Percentiles rank a stretch among this genome's conserved stretches.
These are phyloP conservation scores for Smittia sp. DNA, from an alignment of 2,888 invertebrate species.

Conservation along the genomic window DNA sequence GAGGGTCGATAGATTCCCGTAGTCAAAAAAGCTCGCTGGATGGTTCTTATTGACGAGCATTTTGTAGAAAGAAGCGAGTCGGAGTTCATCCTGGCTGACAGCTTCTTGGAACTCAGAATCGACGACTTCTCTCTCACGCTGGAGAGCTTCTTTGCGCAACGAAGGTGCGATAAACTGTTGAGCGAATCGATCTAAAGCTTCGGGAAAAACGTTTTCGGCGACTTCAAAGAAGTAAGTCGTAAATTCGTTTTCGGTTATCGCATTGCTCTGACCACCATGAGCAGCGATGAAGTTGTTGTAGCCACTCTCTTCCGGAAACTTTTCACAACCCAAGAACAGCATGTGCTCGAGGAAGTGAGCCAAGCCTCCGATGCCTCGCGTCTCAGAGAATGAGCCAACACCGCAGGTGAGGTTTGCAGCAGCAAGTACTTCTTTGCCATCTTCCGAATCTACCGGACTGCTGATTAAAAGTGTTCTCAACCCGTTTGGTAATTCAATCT, in stretches of 20 bases:
- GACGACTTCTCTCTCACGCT: constrained; percentile 80
- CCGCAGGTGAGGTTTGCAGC: constrained; percentile 74
- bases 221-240: constrained; percentile 89
- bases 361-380: constrained; percentile 70
- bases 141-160: constrained; percentile 80
- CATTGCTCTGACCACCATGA: constrained; percentile 83
- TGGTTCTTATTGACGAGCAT: constrained; percentile 53
- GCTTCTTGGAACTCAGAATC: constrained; percentile 4
- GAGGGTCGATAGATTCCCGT: constrained; percentile 78
- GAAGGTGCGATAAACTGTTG: constrained; percentile 85
- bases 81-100: not conserved
- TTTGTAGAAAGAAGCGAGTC: constrained; percentile 59
- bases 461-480: constrained; percentile 66
- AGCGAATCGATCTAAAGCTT: constrained; percentile 81
- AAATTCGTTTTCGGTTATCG: constrained; percentile 80
- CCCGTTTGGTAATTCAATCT: constrained; percentile 67
- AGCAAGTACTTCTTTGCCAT: not conserved
- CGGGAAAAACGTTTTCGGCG: constrained; percentile 71
- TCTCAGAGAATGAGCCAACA: constrained; percentile 78
- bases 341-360: constrained; percentile 84
- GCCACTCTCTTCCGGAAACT: constrained; percentile 81
- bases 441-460: not conserved
- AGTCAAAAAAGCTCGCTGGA: constrained; percentile 76
- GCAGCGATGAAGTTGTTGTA: constrained; percentile 78
- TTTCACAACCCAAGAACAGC: constrained; percentile 91